Conservation (phyloP, 64 coral and sea anemone species). For the Dendronephthya gigantea region DNA sequence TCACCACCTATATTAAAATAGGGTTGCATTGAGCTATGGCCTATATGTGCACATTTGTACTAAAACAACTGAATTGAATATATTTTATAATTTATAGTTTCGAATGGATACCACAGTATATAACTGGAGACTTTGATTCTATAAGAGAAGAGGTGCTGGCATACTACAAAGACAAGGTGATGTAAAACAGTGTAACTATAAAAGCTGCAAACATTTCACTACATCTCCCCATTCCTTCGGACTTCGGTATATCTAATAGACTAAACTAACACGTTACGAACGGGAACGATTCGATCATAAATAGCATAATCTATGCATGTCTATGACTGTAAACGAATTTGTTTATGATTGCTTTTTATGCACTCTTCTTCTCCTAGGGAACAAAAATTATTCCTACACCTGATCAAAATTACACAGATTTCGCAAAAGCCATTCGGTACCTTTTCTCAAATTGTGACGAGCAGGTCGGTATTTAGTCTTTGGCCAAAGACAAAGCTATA, state of each 20-base stretch:
- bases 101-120: not conserved
- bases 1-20: too few relatives aligned
- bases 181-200: too few relatives aligned
- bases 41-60: too few relatives aligned
- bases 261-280: too few relatives aligned
- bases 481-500: not conserved
- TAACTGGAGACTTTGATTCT: constrained; percentile 21
- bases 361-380: not conserved
- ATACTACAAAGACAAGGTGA: constrained; percentile 1
- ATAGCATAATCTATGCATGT: too few relatives aligned
- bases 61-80: too few relatives aligned
- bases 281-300: too few relatives aligned
- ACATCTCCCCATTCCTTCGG: too few relatives aligned
- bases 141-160: not conserved
- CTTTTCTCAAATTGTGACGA: not conserved
- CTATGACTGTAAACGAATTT: too few relatives aligned
- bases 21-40: too few relatives aligned
- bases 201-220: too few relatives aligned
- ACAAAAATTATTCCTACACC: not conserved
- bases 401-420: constrained; percentile 4
- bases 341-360: not conserved
- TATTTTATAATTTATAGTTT: not conserved
- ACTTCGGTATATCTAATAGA: too few relatives aligned
- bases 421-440: not conserved
- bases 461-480: not conserved